phyloP scores from a whole-genome alignment of 2,113 vertebrate genomes.

The Actinemys pallida region DNA sequence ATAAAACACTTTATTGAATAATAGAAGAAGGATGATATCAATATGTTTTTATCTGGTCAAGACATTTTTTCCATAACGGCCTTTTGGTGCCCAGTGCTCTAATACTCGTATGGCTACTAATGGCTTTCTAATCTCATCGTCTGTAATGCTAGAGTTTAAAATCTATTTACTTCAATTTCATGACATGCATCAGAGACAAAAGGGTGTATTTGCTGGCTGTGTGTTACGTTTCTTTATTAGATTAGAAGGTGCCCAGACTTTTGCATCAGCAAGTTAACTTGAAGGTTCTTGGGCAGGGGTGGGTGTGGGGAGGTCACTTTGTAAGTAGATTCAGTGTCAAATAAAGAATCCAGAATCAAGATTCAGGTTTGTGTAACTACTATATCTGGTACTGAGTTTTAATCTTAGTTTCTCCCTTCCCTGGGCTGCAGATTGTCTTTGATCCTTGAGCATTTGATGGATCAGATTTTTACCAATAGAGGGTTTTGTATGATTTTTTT shows the following conservation, averaged over 20 bases:
- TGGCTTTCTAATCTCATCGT: slow-evolving; percentile 81
- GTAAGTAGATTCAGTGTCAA: slow-evolving; percentile 9
- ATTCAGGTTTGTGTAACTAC: background rate
- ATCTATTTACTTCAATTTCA: slow-evolving; percentile 81
- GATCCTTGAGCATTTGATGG: background rate
- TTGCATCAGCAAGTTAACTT: slow-evolving; percentile 62
- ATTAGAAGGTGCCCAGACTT: slow-evolving; percentile 70
- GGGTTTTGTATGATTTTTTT: background rate
- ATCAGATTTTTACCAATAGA: background rate
- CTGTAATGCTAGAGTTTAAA: slow-evolving; percentile 76
- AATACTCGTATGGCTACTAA: slow-evolving; percentile 74
- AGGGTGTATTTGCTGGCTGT: slow-evolving; percentile 68
- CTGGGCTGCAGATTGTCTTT: background rate
- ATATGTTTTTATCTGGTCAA: slow-evolving; percentile 72
- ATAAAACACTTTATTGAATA: slow-evolving; percentile 74
- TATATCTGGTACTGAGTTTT: background rate
- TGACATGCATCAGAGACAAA: slow-evolving; percentile 73
- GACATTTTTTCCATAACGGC: slow-evolving; percentile 67
- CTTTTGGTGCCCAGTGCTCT: slow-evolving; percentile 65
- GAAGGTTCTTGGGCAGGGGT: background rate
- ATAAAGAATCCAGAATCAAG: background rate
- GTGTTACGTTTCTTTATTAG: slow-evolving; percentile 74
- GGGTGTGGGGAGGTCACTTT: slow-evolving; percentile 21
- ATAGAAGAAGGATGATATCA: slow-evolving; percentile 72
- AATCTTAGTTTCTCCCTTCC: background rate